These are phyloP conservation scores for Apeira syringaria DNA, from an alignment of 2,888 invertebrate species.

Conservation along the genomic window DNA sequence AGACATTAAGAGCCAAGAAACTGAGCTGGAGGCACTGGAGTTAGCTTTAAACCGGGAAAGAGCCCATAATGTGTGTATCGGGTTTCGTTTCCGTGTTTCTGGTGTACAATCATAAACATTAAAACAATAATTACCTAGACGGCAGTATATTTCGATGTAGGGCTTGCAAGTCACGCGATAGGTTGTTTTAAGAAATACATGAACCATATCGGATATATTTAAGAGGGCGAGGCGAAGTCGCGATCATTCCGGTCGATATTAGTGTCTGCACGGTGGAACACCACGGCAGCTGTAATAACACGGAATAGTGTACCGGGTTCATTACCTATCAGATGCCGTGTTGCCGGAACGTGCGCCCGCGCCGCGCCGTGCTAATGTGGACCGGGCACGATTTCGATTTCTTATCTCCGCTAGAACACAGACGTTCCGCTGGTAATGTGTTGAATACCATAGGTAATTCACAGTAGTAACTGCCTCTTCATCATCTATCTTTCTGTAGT, in stretches of 20 bases:
- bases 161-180: constrained; percentile 48
- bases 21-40: constrained; percentile 37
- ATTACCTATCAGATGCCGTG: constrained; percentile 72
- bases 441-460: constrained; percentile 22
- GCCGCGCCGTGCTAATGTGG: constrained; percentile 73
- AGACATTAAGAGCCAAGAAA: constrained; percentile 52
- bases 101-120: constrained; percentile 26
- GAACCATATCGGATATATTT: constrained; percentile 43
- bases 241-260: constrained; percentile 58
- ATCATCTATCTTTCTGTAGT: too few species aligned
- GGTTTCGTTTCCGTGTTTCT: constrained; percentile 39
- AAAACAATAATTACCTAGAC: constrained; percentile 27
- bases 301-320: constrained; percentile 60
- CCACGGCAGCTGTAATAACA: constrained; percentile 58
- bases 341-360: constrained; percentile 69
- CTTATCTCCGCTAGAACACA: constrained; percentile 49
- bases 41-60: constrained; percentile 20
- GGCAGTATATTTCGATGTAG: not conserved
- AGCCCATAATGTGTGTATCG: constrained; percentile 31
- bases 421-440: constrained; percentile 31
- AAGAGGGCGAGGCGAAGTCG: constrained; percentile 45
- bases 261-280: constrained; percentile 52
- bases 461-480: constrained; percentile 10
- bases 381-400: constrained; percentile 74
- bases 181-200: constrained; percentile 29